These are phyloP conservation scores for Acomys russatus DNA, from an alignment of 2,797 vertebrate species.

Conservation along the genomic window DNA sequence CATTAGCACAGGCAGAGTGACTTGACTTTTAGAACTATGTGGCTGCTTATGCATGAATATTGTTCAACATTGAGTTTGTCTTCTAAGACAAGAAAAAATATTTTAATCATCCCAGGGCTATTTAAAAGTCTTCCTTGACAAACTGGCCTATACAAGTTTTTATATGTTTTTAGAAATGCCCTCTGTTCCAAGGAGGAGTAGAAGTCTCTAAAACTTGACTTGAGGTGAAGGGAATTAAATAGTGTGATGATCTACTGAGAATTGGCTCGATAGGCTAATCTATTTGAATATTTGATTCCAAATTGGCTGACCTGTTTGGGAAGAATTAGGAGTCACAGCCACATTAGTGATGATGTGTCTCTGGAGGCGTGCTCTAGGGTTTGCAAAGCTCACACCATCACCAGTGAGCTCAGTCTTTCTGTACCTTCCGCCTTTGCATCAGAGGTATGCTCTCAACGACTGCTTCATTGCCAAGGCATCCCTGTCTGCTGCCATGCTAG, in stretches of 20 bases:
- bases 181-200: background rate
- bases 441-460: background rate
- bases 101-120: conserved; percentile 13
- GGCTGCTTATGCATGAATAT: conserved; percentile 38
- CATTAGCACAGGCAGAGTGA: conserved; percentile 77
- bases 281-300: background rate
- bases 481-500: background rate
- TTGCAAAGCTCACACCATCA: background rate
- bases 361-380: too few species aligned
- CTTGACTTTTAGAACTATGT: conserved; percentile 73
- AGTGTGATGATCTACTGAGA: background rate
- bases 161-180: background rate
- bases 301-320: background rate
- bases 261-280: background rate
- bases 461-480: background rate
- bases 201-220: background rate
- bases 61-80: conserved; percentile 33
- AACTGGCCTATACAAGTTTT: background rate
- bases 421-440: background rate
- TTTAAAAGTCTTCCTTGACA: conserved; percentile 45
- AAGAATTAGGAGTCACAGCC: background rate
- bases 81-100: conserved; percentile 35
- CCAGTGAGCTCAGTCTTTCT: too few species aligned
- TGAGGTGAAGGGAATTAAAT: background rate
- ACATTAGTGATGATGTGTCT: background rate